Evolutionary conservation across 2,888 invertebrate genomes (phyloP).

Genomic region (Leucania comma): DNA sequence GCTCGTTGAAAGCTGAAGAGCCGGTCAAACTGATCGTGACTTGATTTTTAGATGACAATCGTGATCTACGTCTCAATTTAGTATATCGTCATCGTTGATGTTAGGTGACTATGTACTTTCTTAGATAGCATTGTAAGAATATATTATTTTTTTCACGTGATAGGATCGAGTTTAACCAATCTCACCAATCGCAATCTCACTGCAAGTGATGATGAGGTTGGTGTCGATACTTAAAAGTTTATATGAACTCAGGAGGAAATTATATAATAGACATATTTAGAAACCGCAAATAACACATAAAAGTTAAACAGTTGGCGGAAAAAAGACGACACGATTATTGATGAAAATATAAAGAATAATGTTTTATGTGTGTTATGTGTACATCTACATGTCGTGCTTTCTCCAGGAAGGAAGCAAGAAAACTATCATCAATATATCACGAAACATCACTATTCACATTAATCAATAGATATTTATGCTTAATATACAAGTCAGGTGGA

Average conservation of each 20-base stretch:
- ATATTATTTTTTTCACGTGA: constrained; percentile 1
- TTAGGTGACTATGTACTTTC: constrained; percentile 42
- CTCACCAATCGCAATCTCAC: background rate
- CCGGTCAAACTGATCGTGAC: constrained; percentile 67
- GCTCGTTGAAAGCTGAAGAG: constrained; percentile 55
- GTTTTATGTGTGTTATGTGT: background rate
- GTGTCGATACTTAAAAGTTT: background rate
- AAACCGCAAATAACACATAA: constrained; percentile 10
- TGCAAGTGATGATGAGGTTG: background rate
- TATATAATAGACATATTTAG: background rate
- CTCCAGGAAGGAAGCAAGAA: constrained; percentile 27
- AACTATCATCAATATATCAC: constrained; percentile 32
- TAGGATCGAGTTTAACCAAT: constrained; percentile 8
- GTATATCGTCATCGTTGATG: constrained; percentile 40
- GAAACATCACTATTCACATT: constrained; percentile 31
- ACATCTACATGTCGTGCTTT: constrained; percentile 28
- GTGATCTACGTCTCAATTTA: constrained; percentile 55
- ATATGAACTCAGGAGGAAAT: background rate
- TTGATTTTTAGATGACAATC: constrained; percentile 63
- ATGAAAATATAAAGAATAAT: constrained; percentile 5
- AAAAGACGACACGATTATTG: background rate
- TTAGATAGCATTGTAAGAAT: constrained; percentile 7
- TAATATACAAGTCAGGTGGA: constrained; percentile 55
- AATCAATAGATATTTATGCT: constrained; percentile 39
- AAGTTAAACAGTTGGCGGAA: background rate